These are phyloP conservation scores for Euschistus heros DNA, from an alignment of 1,140 invertebrate species.

Conservation along the genomic window DNA sequence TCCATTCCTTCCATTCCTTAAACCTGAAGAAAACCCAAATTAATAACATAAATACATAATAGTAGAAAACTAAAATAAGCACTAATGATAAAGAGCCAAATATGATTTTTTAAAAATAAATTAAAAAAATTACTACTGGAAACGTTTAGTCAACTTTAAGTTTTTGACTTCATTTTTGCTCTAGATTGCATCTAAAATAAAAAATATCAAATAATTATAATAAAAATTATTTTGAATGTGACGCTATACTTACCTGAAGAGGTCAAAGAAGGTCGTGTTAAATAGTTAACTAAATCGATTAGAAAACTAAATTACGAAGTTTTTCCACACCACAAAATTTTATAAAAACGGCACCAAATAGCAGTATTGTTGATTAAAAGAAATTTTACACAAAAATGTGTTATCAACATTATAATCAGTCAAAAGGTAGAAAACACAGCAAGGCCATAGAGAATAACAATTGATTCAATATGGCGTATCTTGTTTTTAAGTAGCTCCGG, in stretches of 20 bases:
- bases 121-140: too few relatives aligned
- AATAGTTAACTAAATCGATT: conserved; percentile 7
- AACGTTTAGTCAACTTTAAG: too few relatives aligned
- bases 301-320: too few relatives aligned
- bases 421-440: not conserved
- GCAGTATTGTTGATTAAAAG: too few relatives aligned
- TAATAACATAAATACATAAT: not conserved
- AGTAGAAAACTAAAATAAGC: not conserved
- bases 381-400: too few relatives aligned
- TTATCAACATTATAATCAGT: conserved; percentile 8
- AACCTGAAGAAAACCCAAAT: too few relatives aligned
- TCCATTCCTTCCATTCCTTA: conserved; percentile 52
- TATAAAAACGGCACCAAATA: too few relatives aligned
- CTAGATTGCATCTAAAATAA: not conserved
- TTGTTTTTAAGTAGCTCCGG: conserved; percentile 21
- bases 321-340: too few relatives aligned
- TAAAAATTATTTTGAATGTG: not conserved
- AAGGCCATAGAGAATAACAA: conserved; percentile 18
- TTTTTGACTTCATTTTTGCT: not conserved
- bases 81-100: too few relatives aligned
- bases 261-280: conserved; percentile 19
- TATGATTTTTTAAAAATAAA: too few relatives aligned
- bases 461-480: conserved; percentile 23
- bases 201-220: not conserved
- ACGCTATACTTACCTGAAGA: conserved; percentile 4